phyloP scores from a whole-genome alignment of 2,113 vertebrate species.

The Bambusicola thoracicus region DNA sequence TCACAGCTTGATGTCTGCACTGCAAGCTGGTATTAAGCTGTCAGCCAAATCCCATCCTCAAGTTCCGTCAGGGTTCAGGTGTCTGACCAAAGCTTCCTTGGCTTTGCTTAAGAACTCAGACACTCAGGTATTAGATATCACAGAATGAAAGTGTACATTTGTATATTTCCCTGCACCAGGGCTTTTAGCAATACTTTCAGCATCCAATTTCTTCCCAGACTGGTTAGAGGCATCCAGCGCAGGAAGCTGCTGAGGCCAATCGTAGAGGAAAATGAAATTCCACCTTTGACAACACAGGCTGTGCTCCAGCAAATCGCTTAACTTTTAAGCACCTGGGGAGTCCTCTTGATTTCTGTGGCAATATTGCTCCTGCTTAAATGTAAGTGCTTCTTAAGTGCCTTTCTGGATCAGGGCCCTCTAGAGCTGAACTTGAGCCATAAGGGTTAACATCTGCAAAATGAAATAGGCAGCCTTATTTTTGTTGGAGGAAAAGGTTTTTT shows the following conservation, averaged over 20 bases:
- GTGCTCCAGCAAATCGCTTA: conserved; percentile 6
- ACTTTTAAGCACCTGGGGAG: neutral
- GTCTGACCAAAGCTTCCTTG: neutral
- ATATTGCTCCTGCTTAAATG: neutral
- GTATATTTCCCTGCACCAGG: neutral
- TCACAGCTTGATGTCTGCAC: neutral
- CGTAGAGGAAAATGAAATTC: neutral
- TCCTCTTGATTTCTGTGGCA: neutral
- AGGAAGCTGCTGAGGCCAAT: neutral
- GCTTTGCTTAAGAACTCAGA: neutral
- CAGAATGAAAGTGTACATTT: rapidly evolving
- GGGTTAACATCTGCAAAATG: neutral
- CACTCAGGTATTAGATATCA: neutral
- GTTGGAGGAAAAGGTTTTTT: neutral
- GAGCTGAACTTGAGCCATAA: neutral
- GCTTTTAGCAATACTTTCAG: neutral
- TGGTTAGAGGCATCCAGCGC: neutral
- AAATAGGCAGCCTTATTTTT: neutral
- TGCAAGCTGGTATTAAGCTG: rapidly evolving
- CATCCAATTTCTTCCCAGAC: neutral
- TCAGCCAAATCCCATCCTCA: neutral
- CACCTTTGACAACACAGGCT: neutral
- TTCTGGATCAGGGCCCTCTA: neutral
- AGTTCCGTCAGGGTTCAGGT: rapidly evolving
- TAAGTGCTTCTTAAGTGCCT: neutral